phyloP scores from a whole-genome alignment of 2,888 invertebrate species.

The Scaptomyza tumidula region DNA sequence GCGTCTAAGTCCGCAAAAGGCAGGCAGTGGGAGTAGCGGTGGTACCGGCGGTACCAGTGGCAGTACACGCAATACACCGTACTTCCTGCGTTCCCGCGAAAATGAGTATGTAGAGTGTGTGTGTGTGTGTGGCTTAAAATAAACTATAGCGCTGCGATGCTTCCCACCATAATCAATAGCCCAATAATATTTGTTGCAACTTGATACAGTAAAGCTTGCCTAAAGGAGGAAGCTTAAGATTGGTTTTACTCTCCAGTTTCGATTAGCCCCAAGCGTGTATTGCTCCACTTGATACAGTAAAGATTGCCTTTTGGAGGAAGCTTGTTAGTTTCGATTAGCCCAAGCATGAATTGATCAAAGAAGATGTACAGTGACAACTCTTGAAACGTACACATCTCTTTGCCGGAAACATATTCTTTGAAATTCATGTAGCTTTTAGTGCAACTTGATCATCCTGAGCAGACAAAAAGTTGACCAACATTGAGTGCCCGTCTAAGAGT shows the following conservation, averaged over 20 bases:
- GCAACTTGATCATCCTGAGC: background rate
- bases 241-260: background rate
- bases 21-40: slow-evolving; percentile 34
- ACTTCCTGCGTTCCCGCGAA: slow-evolving; percentile 83
- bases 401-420: too few species aligned
- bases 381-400: too few species aligned
- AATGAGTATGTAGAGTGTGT: slow-evolving; percentile 83
- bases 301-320: too few species aligned
- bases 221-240: background rate
- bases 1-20: slow-evolving; percentile 80
- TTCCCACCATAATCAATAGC: slow-evolving; percentile 77
- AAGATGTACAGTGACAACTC: background rate
- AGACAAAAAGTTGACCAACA: too few species aligned
- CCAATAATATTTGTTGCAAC: slow-evolving; percentile 7
- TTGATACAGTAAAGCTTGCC: slow-evolving; percentile 17
- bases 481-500: too few species aligned
- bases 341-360: background rate
- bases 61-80: slow-evolving; percentile 83
- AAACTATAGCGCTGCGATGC: slow-evolving; percentile 20
- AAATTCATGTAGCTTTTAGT: too few species aligned
- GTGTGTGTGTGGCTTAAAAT: background rate
- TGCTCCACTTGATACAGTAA: too few species aligned
- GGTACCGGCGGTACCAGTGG: slow-evolving; percentile 58
- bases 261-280: too few species aligned
- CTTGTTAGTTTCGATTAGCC: too few species aligned